These are phyloP conservation scores for Spongilla lacustris DNA, from an alignment of 37 sponge, comb jelly and placozoan species.

Conservation along the genomic window DNA sequence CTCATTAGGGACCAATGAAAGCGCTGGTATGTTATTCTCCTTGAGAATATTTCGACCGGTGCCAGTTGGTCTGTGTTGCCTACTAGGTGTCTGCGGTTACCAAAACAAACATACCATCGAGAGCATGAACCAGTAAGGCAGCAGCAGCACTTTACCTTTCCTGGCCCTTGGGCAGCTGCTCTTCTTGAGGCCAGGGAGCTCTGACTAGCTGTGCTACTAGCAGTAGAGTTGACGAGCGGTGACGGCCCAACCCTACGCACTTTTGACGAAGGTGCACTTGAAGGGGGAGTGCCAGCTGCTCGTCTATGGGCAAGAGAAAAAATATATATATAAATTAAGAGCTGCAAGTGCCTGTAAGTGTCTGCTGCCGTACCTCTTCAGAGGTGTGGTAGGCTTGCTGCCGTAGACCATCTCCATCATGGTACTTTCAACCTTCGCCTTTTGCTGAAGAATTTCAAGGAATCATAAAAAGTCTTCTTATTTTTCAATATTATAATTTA, in stretches of 20 bases:
- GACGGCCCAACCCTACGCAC: slow-evolving; percentile 38
- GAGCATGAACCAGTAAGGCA: too few relatives aligned
- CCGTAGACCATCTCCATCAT: slow-evolving; percentile 79
- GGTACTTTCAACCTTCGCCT: slow-evolving; percentile 54
- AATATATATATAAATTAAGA: neutral
- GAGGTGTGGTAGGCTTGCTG: slow-evolving; percentile 65
- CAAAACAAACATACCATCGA: too few relatives aligned
- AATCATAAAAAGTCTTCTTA: too few relatives aligned
- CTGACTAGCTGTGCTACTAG: slow-evolving; percentile 2
- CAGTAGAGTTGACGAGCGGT: slow-evolving; percentile 34
- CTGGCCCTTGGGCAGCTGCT: neutral
- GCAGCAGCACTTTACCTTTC: too few relatives aligned
- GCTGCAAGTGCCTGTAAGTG: too few relatives aligned
- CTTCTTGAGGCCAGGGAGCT: neutral
- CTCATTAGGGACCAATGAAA: slow-evolving; percentile 18
- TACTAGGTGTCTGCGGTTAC: slow-evolving; percentile 40
- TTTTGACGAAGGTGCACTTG: slow-evolving; percentile 19
- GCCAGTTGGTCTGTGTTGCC: slow-evolving; percentile 1
- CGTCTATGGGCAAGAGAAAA: slow-evolving; percentile 9
- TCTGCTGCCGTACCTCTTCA: slow-evolving; percentile 17
- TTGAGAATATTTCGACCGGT: slow-evolving; percentile 40
- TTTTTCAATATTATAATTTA: too few relatives aligned
- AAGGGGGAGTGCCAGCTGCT: slow-evolving; percentile 17
- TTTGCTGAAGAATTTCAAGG: slow-evolving; percentile 38
- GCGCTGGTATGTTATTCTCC: slow-evolving; percentile 32